phyloP scores from a whole-genome alignment of 1,140 invertebrate genomes.

The Pogonomyrmex californicus region DNA sequence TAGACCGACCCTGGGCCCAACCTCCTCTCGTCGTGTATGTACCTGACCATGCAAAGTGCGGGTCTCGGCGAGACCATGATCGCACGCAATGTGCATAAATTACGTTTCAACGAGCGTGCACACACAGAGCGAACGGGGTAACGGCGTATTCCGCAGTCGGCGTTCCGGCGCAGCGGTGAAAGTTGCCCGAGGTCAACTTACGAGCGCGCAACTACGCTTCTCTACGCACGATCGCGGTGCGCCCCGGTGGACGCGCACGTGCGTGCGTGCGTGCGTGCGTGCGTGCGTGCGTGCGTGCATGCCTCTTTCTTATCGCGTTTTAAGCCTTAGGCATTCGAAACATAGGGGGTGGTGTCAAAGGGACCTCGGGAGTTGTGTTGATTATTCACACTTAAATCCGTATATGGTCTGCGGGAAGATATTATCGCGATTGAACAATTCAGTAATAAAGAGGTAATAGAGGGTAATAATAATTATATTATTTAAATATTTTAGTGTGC shows the following conservation, averaged over 20 bases:
- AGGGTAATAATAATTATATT: neutral
- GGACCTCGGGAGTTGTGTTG: neutral
- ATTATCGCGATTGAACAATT: no score
- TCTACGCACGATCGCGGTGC: slow-evolving; percentile 41
- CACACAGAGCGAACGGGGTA: slow-evolving; percentile 62
- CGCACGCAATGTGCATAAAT: slow-evolving; percentile 84
- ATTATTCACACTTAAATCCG: neutral
- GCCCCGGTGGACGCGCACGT: slow-evolving; percentile 14
- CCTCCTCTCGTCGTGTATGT: slow-evolving; percentile 75
- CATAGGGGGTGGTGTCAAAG: no score
- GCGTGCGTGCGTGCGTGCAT: slow-evolving; percentile 14
- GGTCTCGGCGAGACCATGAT: slow-evolving; percentile 78
- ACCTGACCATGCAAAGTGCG: slow-evolving; percentile 80
- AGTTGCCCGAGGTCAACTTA: slow-evolving; percentile 84
- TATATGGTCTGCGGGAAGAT: neutral
- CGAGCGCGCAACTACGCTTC: slow-evolving; percentile 57
- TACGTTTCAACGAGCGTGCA: slow-evolving; percentile 76
- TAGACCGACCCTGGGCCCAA: slow-evolving; percentile 48
- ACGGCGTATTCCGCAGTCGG: slow-evolving; percentile 59
- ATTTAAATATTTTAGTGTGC: neutral
- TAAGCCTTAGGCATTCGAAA: neutral
- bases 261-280: slow-evolving; percentile 20
- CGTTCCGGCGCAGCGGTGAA: slow-evolving; percentile 80
- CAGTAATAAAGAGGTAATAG: neutral
- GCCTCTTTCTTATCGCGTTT: neutral